A percentile compares a stretch with the other conserved stretches of the same genome.
Evolutionary conservation across 2,888 invertebrate species (phyloP).

Genomic region (Agrotis puta): DNA sequence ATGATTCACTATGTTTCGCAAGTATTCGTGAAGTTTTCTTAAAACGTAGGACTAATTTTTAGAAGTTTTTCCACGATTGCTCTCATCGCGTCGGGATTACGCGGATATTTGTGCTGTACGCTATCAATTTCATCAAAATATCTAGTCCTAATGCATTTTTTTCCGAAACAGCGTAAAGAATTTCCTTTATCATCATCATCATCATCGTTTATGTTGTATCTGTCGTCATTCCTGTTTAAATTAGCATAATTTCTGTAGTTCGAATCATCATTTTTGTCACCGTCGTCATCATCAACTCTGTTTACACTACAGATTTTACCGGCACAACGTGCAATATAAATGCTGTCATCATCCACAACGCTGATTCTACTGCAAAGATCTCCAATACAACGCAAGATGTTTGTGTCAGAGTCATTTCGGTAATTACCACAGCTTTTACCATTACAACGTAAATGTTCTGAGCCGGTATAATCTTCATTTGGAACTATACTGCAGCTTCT

Average conservation of each 20-base stretch:
- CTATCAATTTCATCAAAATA: background rate
- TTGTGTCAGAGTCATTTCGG: background rate
- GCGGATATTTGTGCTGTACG: background rate
- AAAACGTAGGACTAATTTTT: background rate
- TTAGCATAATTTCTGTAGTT: background rate
- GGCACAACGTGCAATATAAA: background rate
- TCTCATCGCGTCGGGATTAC: background rate
- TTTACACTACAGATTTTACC: background rate
- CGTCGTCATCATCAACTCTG: background rate
- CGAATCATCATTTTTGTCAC: background rate
- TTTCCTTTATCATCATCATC: background rate
- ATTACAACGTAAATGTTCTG: conserved; percentile 10
- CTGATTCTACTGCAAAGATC: conserved; percentile 9
- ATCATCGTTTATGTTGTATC: background rate
- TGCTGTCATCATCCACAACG: background rate
- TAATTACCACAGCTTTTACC: conserved; percentile 13
- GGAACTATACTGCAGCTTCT: conserved; percentile 7
- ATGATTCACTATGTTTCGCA: background rate
- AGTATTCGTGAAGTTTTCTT: background rate
- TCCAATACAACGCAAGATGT: conserved; percentile 11
- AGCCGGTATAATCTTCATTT: background rate
- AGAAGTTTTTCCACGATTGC: background rate
- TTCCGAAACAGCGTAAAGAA: conserved; percentile 18
- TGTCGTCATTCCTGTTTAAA: background rate
- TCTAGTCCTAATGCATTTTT: conserved; percentile 24